Evolutionary conservation across 2,888 invertebrate species (phyloP).

Genomic region (Caenorhabditis virilis): DNA sequence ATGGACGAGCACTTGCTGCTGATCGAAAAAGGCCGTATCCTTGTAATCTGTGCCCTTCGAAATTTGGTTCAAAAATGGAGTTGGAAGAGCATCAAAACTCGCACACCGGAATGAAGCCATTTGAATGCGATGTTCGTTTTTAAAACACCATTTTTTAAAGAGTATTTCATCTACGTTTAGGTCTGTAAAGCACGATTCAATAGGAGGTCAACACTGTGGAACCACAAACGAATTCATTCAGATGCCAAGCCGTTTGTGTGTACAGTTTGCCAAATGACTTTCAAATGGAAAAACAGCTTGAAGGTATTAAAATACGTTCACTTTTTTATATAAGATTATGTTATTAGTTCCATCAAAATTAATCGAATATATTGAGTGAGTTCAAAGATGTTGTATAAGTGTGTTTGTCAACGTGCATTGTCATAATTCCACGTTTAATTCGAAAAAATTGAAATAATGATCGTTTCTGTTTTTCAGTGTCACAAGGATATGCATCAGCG

Average conservation of each 20-base stretch:
- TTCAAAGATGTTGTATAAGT: conserved; percentile 19
- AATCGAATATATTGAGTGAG: conserved; percentile 1
- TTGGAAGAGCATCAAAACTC: conserved; percentile 68
- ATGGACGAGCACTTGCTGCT: conserved; percentile 48
- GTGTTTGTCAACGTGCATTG: conserved; percentile 1
- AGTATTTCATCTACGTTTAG: no score
- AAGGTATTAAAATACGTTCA: conserved; percentile 33
- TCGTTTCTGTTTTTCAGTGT: conserved; percentile 34
- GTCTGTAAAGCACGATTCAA: conserved; percentile 68
- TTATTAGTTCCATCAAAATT: no score
- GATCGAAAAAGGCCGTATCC: conserved; percentile 68
- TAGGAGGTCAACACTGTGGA: conserved; percentile 68
- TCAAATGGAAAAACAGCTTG: conserved; percentile 69
- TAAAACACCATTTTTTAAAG: no score
- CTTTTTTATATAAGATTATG: not conserved
- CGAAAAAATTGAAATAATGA: not conserved
- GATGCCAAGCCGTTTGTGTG: conserved; percentile 68
- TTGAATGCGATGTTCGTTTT: conserved; percentile 68
- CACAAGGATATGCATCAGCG: conserved; percentile 67
- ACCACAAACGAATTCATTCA: conserved; percentile 68
- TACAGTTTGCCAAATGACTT: conserved; percentile 67
- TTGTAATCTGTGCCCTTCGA: conserved; percentile 61
- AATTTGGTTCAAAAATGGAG: conserved; percentile 64
- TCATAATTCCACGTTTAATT: conserved; percentile 1
- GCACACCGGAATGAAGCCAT: conserved; percentile 67